phyloP scores from a whole-genome alignment of 2,888 invertebrate species.

The Acheta domesticus region DNA sequence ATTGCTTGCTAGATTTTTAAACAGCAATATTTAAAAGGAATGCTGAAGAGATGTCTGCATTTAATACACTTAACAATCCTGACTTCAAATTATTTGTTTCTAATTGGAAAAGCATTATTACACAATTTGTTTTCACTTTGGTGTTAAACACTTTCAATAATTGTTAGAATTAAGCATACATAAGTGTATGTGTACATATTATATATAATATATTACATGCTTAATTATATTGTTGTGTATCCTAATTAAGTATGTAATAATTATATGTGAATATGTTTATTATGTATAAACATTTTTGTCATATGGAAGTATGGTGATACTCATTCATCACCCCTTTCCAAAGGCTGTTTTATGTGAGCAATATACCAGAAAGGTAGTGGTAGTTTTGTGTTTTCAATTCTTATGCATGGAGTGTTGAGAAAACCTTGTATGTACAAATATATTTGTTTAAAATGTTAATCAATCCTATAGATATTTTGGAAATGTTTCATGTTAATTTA shows the following conservation, averaged over 20 bases:
- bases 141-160: neutral
- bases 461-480: slow-evolving; percentile 5
- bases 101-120: neutral
- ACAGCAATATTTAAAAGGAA: neutral
- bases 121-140: neutral
- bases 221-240: neutral
- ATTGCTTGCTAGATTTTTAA: slow-evolving; percentile 10
- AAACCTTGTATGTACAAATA: slow-evolving; percentile 10
- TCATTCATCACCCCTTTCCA: neutral
- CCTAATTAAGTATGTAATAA: neutral
- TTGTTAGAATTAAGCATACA: slow-evolving; percentile 24
- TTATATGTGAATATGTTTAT: slow-evolving; percentile 22
- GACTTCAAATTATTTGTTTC: neutral
- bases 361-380: slow-evolving; percentile 18
- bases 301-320: slow-evolving; percentile 1
- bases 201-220: neutral
- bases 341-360: slow-evolving; percentile 18
- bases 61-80: neutral
- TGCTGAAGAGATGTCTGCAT: slow-evolving; percentile 18
- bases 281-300: slow-evolving; percentile 10
- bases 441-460: slow-evolving; percentile 19
- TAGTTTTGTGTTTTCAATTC: slow-evolving; percentile 7
- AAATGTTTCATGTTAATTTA: slow-evolving; percentile 18
- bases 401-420: slow-evolving; percentile 4
- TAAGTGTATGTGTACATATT: slow-evolving; percentile 20